Percentiles rank a stretch among this genome's conserved stretches.
Conservation (phyloP, 2,888 invertebrate species). For the Smittia sp. region DNA sequence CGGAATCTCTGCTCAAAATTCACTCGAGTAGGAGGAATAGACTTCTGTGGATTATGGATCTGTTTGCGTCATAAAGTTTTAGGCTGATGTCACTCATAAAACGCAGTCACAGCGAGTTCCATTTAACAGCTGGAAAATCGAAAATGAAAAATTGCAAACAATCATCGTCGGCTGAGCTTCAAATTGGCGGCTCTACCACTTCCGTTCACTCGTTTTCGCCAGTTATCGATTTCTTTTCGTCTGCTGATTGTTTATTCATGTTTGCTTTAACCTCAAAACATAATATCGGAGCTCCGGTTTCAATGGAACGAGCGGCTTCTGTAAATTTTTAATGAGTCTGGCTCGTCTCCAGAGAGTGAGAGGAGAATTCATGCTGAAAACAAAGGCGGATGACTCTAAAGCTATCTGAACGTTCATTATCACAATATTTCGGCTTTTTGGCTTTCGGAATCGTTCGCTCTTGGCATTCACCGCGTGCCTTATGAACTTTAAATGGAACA, state of each 20-base stretch:
- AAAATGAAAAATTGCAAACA: background rate
- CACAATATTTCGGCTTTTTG: conserved; percentile 11
- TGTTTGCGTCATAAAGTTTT: too few species aligned
- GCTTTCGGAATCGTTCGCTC: conserved; percentile 70
- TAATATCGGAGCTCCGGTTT: background rate
- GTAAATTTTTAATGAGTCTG: conserved; percentile 13
- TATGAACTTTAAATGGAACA: conserved; percentile 72
- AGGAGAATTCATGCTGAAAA: background rate
- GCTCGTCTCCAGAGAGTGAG: background rate
- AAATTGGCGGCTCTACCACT: conserved; percentile 7
- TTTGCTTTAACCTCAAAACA: background rate
- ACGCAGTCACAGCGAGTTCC: background rate
- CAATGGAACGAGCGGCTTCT: background rate
- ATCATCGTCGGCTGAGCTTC: background rate
- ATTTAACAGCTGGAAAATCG: background rate
- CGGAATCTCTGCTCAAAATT: background rate
- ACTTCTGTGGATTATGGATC: background rate
- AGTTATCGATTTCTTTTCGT: conserved; percentile 13
- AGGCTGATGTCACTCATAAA: too few species aligned
- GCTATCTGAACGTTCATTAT: conserved; percentile 37
- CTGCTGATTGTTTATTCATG: conserved; percentile 10
- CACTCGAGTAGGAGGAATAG: background rate
- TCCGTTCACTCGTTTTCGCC: background rate
- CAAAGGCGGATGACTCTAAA: conserved; percentile 7
- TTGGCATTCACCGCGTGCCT: conserved; percentile 99